Evolutionary conservation across 1,140 invertebrate species (phyloP).

Genomic region (Cotesia chilonis): DNA sequence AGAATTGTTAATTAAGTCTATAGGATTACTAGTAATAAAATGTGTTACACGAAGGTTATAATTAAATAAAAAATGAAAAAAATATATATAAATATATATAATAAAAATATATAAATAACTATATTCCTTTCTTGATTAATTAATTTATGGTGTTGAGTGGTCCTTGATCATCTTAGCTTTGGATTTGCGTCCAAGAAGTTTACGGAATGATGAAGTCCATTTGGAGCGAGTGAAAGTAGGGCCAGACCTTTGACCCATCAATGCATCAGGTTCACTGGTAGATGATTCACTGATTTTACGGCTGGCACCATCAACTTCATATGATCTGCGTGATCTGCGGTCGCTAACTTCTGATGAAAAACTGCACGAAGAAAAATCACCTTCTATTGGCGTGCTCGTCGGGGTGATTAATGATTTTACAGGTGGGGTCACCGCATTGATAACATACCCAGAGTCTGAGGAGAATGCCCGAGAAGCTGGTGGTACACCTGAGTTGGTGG

Average conservation of each 20-base stretch:
- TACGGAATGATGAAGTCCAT: slow-evolving; percentile 69
- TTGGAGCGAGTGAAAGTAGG: slow-evolving; percentile 56
- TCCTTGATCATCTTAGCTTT: slow-evolving; percentile 47
- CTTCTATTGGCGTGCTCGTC: slow-evolving; percentile 34
- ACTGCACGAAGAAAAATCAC: slow-evolving; percentile 45
- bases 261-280: slow-evolving; percentile 48
- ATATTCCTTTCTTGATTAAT: slow-evolving; percentile 14
- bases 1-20: background rate
- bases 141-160: slow-evolving; percentile 28
- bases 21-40: slow-evolving; percentile 4
- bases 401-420: slow-evolving; percentile 28
- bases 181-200: slow-evolving; percentile 65
- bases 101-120: slow-evolving; percentile 5
- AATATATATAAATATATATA: slow-evolving; percentile 5
- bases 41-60: background rate
- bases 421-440: slow-evolving; percentile 19
- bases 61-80: background rate
- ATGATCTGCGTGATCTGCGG: slow-evolving; percentile 57
- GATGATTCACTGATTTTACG: slow-evolving; percentile 57
- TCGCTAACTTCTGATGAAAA: slow-evolving; percentile 63
- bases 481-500: slow-evolving; percentile 51
- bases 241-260: slow-evolving; percentile 36
- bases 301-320: slow-evolving; percentile 56
- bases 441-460: slow-evolving; percentile 66
- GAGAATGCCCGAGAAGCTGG: slow-evolving; percentile 63